Evolutionary conservation across 2,888 invertebrate genomes (phyloP), one percentile per base, ranked within the genome.

Genomic region (Globia sparganii): DNA sequence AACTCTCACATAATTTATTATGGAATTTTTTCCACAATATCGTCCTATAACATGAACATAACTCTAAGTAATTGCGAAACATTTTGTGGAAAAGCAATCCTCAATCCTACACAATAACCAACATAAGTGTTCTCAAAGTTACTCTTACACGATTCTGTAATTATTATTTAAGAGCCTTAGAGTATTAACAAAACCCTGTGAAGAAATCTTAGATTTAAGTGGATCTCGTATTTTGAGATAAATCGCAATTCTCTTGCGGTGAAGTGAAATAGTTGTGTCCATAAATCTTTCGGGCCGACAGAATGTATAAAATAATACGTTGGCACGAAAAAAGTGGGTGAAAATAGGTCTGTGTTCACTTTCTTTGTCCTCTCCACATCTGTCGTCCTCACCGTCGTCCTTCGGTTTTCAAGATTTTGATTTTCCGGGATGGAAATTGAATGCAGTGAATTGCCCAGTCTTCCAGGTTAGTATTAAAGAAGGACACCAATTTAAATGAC

Each of bases 191-290:
- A 28, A 58, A 15, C 6, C 9, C 85, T 61, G 59, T 25, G 0
- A 65, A 80, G 82, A 62, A 69, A 69, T 69, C 37, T 49, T 43
- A 34, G 40, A 65, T 70, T 78, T n/a, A 67, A 74, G 8, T 31
- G 15, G 25, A 34, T 31, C 43, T 53, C 18, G 28, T 37, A 80
- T 53, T 72, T 43, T 34, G 21, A 18, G 28, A 66, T 56, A 43
- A 58, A 18, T 13, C 34, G 4, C 43, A 67, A 64, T 37, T 13
- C 67, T 64, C 75, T 59, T 0, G 46, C 58, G 81, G 6, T n/a
- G 18, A 40, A 61, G 9, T 37, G 11, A 37, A 66, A 59, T 49
- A 59, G 34, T 81, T 34, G 4, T 11, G 31, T 28, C 9, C 21
- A 53, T 81, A 68, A 37, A 72, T 64, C 40, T 83, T 62, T 46